Evolutionary conservation across 2,888 invertebrate species (phyloP).

Genomic region (Thymelicus acteon): DNA sequence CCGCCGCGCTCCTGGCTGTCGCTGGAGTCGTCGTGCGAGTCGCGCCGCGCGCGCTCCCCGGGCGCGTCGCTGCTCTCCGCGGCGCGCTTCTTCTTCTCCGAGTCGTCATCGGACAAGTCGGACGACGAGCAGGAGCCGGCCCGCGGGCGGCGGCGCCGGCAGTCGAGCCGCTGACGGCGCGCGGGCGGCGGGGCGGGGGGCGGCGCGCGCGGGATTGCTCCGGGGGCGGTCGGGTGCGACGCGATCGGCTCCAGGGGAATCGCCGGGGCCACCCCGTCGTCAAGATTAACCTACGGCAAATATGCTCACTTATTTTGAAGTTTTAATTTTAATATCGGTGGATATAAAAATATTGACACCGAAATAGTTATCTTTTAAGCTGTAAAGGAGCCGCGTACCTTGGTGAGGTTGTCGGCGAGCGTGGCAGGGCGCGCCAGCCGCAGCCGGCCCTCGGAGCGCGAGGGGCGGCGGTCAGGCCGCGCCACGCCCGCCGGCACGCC

Average conservation of each 20-base stretch:
- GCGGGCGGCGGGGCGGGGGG: constrained; percentile 67
- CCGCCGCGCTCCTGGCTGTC: constrained; percentile 92
- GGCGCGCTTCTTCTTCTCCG: constrained; percentile 92
- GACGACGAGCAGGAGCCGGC: constrained; percentile 96
- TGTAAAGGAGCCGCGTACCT: constrained; percentile 51
- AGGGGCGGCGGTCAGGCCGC: constrained; percentile 87
- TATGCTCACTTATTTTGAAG: too few species aligned
- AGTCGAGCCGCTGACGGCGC: constrained; percentile 67
- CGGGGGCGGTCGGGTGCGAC: constrained; percentile 36
- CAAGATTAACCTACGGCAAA: constrained; percentile 57
- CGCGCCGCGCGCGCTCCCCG: constrained; percentile 87
- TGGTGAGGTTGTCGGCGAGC: constrained; percentile 85
- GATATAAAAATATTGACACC: too few species aligned
- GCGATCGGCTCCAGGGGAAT: constrained; percentile 23
- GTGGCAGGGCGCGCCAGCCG: constrained; percentile 87
- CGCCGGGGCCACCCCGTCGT: constrained; percentile 52
- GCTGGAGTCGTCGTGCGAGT: constrained; percentile 94
- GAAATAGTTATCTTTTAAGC: too few species aligned
- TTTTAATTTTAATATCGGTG: too few species aligned
- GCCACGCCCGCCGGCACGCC: constrained; percentile 75
- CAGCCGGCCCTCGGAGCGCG: constrained; percentile 91
- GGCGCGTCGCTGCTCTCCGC: constrained; percentile 86
- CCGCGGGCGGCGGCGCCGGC: constrained; percentile 69
- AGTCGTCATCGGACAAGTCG: constrained; percentile 96
- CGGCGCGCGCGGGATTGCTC: constrained; percentile 51